Evolutionary conservation across 2,888 invertebrate genomes (phyloP), one percentile per base, ranked within the genome.

Genomic region (Glaucopsyche alexis): DNA sequence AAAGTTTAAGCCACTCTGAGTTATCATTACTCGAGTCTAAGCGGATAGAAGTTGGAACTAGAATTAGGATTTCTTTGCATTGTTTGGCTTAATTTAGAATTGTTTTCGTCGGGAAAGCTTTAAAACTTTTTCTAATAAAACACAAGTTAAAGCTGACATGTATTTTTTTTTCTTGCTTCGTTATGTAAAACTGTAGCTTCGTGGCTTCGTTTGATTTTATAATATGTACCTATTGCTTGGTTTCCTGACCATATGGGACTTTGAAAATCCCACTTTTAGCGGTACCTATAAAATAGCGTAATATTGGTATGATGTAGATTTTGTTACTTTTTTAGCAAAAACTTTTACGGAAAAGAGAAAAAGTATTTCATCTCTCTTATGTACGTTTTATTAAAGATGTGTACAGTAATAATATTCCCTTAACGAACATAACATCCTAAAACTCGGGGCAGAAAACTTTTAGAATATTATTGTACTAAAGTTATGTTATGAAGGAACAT

Each of bases 1-100:
- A 86, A 86, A 86, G 80, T 86, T 85, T 74, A 78, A 80, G 78
- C 79, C 45, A 52, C n/a, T 49, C 40, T 67, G 29, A 65, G 49
- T 66, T 50, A 52, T 50, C 66, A 72, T 72, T 52, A 69, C 69
- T 13, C 29, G 14, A 49, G 13, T 13, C 67, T 47, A 42, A 67
- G 13, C 67, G 19, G 45, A 45, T 67, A 47, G 16, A 67, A 67
- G 47, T 45, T 69, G 69, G 16, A 69, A 49, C 19, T 49, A 67
- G 45, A 16, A 67, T 45, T 8, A 45, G 45, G 40, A 40, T 66
- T 66, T 66, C 42, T 66, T 42, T 40, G 66, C n/a, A 42, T 66
- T 66, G 65, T 65, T 65, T 29, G 14, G 13, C 42, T 66, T 66
- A 42, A 40, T 66, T 66, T 40, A 42, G 40, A 66, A 42, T 42